A percentile compares a stretch with the other conserved stretches of the same genome.
Evolutionary conservation across 2,888 invertebrate genomes (phyloP).

Genomic region (Papilio elwesi): DNA sequence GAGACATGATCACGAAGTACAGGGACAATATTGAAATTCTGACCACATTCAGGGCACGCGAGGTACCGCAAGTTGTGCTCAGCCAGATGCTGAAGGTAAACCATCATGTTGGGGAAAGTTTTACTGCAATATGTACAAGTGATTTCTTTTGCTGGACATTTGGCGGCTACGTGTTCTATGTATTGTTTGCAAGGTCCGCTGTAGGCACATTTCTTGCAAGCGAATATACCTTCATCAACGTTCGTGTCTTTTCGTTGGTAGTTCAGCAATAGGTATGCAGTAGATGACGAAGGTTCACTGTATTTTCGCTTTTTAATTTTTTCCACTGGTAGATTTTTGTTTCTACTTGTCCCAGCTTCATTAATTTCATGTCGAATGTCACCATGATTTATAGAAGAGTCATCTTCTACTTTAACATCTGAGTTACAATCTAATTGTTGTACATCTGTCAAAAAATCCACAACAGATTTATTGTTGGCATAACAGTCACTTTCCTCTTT

Average conservation of each 20-base stretch:
- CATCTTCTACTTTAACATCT: no score
- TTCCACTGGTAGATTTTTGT: no score
- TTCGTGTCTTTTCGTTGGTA: background rate
- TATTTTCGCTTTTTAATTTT: no score
- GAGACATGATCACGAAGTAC: background rate
- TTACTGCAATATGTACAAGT: background rate
- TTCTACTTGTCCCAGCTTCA: no score
- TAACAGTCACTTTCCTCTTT: no score
- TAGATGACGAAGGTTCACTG: background rate
- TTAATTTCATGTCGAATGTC: no score
- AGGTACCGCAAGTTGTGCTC: conserved; percentile 3
- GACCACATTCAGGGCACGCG: background rate
- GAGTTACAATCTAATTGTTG: no score
- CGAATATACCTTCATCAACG: background rate
- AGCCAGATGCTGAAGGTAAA: background rate
- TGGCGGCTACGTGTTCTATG: background rate
- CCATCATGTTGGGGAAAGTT: background rate
- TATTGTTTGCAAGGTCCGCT: background rate
- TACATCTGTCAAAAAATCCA: no score
- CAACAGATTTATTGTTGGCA: no score
- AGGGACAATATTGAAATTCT: background rate
- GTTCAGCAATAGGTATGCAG: background rate
- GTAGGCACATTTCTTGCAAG: background rate
- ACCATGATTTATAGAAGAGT: no score
- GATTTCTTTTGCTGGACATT: background rate